Conservation (phyloP, 2,888 invertebrate genomes). For the Icerya purchasi region DNA sequence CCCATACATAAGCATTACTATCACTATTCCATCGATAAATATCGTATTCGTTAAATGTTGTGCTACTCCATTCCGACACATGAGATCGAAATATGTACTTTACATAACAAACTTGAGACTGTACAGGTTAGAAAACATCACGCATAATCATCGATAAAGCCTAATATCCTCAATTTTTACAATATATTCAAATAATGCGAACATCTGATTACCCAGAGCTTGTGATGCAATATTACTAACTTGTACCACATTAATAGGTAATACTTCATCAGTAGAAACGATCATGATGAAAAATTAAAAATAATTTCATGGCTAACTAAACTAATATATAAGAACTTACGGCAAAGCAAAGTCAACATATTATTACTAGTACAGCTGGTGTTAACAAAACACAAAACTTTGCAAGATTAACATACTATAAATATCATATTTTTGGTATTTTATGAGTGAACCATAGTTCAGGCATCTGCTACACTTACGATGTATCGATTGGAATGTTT, state of each 20-base stretch:
- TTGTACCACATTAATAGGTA: conserved; percentile 68
- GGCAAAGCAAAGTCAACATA: no score
- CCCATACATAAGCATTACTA: conserved; percentile 89
- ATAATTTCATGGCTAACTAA: no score
- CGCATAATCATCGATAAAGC: conserved; percentile 78
- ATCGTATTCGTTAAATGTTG: conserved; percentile 98
- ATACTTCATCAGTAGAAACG: no score
- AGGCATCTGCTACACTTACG: no score
- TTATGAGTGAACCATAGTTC: no score
- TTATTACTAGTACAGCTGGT: no score
- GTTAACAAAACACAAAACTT: no score
- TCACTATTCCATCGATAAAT: conserved; percentile 90
- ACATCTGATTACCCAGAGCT: conserved; percentile 93
- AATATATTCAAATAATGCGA: conserved; percentile 76
- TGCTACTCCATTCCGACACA: conserved; percentile 78
- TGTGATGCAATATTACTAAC: conserved; percentile 94
- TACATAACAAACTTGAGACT: conserved; percentile 86
- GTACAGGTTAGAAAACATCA: conserved; percentile 73
- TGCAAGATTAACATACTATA: no score
- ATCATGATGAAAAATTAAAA: no score
- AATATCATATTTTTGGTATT: no score
- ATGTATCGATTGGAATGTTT: no score
- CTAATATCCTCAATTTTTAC: conserved; percentile 89
- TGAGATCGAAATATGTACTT: conserved; percentile 77
- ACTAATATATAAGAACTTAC: no score